Base-by-base conservation (phyloP, 1,140 invertebrate species). In the Drosophila arizonae region DNA sequence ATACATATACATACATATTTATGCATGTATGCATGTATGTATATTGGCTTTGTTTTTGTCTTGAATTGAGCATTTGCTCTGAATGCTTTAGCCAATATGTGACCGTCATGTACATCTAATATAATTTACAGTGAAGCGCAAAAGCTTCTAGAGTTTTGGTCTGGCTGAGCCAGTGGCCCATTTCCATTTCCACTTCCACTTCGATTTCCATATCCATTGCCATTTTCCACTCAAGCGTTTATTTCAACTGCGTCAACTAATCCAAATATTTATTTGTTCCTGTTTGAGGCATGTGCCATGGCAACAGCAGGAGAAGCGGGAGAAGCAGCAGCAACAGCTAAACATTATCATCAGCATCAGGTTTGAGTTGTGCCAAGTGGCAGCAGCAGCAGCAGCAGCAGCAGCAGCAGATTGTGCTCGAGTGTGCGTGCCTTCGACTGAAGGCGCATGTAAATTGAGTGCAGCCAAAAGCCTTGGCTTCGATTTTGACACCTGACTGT, bases 401-500 rank as follows among this genome's bases (percentile, higher is more conserved):
- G 2, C 41, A 43, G 1, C 13, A 43, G 41, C 41, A 15, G n/a
- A 6, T 43, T 62, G 8, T 9, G 6, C 33, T 33, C 33, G 33
- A 45, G 70, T 56, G 72, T 52, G 72, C 51, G 39, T 26, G 36
- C 43, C 66, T 63, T 24, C 21, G 21, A 24, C 21, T 75, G 52
- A 63, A 58, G 67, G 30, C 55, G 43, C 67, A 57, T 73, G 56
- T 50, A 56, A 71, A 71, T 71, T 71, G 60, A 71, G 68, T 56
- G 70, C 70, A 72, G 10, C 28, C 30, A 55, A 43, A 61, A 67
- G 50, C 71, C 71, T 73, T 73, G 71, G 57, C 71, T 69, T 69
- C 71, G 65, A 73, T 73, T 73, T 68, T 73, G 65, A 62, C 65
- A 58, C 71, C 71, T 69, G 50, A 61, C 56, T 72, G 55, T 39